Evolutionary conservation across 2,888 invertebrate genomes (phyloP).

Genomic region (Pristionchus arcanus): DNA sequence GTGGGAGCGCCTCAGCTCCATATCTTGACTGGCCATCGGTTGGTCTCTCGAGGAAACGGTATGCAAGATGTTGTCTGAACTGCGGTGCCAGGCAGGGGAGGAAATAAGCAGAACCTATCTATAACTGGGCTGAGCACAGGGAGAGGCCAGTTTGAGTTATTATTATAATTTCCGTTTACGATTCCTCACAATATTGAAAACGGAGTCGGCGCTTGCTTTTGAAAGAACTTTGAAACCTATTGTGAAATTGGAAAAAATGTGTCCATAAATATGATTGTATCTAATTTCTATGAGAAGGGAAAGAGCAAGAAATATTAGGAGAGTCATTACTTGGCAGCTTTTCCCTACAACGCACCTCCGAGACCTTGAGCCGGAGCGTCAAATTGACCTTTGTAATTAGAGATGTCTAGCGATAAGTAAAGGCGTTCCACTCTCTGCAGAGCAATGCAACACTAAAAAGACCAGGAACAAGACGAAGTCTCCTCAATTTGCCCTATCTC

Average conservation of each 20-base stretch:
- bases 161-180: too few species aligned
- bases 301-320: too few species aligned
- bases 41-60: background rate
- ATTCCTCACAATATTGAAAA: too few species aligned
- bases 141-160: background rate
- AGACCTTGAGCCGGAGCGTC: slow-evolving; percentile 15
- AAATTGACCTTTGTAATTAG: slow-evolving; percentile 49
- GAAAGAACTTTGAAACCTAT: background rate
- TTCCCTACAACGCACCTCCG: background rate
- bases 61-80: background rate
- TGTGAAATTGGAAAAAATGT: background rate
- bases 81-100: background rate
- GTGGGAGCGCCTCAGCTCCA: background rate
- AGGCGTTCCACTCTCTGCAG: slow-evolving; percentile 30
- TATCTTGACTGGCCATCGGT: slow-evolving; percentile 4
- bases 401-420: slow-evolving; percentile 45
- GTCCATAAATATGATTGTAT: too few species aligned
- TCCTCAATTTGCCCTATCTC: background rate
- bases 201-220: too few species aligned
- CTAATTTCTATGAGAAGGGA: too few species aligned
- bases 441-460: background rate
- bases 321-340: background rate
- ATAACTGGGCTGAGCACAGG: background rate
- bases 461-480: background rate
- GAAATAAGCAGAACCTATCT: slow-evolving; percentile 2